Base-by-base conservation (phyloP, 2,113 vertebrate species). In the Cnemophilus loriae region DNA sequence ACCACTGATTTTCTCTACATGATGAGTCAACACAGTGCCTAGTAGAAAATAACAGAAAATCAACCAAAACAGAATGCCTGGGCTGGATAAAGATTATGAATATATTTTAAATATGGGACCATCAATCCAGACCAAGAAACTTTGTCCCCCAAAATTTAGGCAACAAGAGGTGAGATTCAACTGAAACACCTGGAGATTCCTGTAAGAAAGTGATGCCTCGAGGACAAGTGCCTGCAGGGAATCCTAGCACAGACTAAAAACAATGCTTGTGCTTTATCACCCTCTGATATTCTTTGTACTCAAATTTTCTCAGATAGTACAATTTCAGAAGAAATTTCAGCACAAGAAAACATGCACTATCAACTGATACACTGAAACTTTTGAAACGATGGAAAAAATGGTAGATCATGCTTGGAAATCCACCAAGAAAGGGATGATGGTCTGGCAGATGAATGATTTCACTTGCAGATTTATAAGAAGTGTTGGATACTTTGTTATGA, bases 1-100 rank as follows among this genome's bases (percentile, higher is more conserved):
- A 53, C 3, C 26, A 18, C 9, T 42, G 23, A 65, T 93, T 85
- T 83, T 84, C 78, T 81, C 56, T 32, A 61, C 7, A 1, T 5
- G 60, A 77, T 0, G 4, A 89, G n/a, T 56, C 49, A 75, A 69
- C 16, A 32, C 35, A 85, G 70, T 0, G 0, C 20, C 26, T n/a
- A 50, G 26, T 11, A 69, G 53, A 91, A 94, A 85, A 70, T 23
- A 83, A 76, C 13, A 73, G 53, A 93, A 89, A 82, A 84, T 24
- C 41, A 78, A 52, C 49, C 41, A 47, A 50, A 91, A 68, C 19
- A 41, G 61, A 84, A 75, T n/a, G 7, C 21, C 32, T 42, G 20
- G 47, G 18, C 37, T 83, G 41, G 28, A 50, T 37, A 60, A 76
- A 89, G 32, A 44, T 30, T 10, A 53, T 0, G 0, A 55, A 57